Conservation (phyloP, 2,888 invertebrate species). For the Spisula subtruncata region DNA sequence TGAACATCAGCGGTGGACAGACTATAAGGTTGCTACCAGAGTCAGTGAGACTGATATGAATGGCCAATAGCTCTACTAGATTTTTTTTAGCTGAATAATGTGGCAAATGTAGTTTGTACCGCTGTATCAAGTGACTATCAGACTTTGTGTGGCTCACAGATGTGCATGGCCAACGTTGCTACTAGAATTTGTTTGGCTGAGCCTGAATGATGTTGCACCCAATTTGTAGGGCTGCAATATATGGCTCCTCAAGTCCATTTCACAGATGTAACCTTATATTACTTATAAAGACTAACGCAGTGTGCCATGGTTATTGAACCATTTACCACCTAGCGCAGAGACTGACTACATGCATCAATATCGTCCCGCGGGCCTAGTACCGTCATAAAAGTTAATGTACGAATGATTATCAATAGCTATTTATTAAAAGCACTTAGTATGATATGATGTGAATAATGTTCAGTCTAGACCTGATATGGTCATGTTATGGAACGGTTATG, state of each 20-base stretch:
- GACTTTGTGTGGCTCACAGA: too few relatives aligned
- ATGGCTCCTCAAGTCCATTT: too few relatives aligned
- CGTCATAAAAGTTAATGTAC: slow-evolving; percentile 4
- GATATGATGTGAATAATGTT: not conserved
- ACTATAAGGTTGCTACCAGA: too few relatives aligned
- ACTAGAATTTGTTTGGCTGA: not conserved
- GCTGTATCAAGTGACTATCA: too few relatives aligned
- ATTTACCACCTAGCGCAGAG: not conserved
- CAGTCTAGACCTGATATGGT: not conserved
- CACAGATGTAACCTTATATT: not conserved
- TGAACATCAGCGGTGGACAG: not conserved
- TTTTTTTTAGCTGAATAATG: too few relatives aligned
- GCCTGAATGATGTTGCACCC: too few relatives aligned
- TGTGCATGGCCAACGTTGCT: too few relatives aligned
- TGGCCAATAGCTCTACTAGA: too few relatives aligned
- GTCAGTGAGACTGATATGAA: too few relatives aligned
- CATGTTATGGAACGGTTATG: not conserved
- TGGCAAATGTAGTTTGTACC: too few relatives aligned
- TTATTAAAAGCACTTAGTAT: slow-evolving; percentile 21
- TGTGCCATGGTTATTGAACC: not conserved
- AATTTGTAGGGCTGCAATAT: too few relatives aligned
- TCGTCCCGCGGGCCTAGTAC: not conserved
- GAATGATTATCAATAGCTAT: not conserved
- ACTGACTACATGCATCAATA: not conserved
- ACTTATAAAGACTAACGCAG: not conserved